These are phyloP conservation scores for Eristalis arbustorum DNA, from an alignment of 2,888 invertebrate genomes.

Conservation along the genomic window DNA sequence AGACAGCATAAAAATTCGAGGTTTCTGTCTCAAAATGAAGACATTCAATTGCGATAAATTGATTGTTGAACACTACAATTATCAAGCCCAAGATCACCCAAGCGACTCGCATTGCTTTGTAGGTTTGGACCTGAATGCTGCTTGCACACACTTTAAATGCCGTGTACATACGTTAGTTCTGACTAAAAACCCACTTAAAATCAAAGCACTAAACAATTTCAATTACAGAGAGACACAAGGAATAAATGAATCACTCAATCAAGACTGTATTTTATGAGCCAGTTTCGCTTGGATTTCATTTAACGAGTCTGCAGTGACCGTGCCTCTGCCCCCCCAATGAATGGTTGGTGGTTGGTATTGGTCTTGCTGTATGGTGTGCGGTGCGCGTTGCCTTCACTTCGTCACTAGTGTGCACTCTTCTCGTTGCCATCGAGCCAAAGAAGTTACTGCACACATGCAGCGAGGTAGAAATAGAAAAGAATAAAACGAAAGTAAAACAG, in stretches of 20 bases:
- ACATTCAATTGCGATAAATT: background rate
- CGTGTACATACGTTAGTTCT: background rate
- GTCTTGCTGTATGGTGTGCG: background rate
- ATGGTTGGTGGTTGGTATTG: no score
- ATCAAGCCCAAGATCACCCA: background rate
- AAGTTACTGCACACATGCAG: background rate
- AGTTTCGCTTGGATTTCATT: slow-evolving; percentile 38
- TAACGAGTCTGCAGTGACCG: slow-evolving; percentile 15
- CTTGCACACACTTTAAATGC: background rate
- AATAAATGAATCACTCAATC: slow-evolving; percentile 46
- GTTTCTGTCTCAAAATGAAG: background rate
- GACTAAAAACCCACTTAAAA: slow-evolving; percentile 17
- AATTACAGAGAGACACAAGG: slow-evolving; percentile 37
- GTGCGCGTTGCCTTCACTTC: background rate
- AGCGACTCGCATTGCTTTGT: background rate
- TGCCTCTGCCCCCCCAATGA: background rate
- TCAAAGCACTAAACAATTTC: slow-evolving; percentile 32
- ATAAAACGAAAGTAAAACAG: background rate
- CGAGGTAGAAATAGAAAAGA: background rate
- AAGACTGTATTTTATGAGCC: slow-evolving; percentile 29
- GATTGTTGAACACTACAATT: background rate
- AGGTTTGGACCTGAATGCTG: background rate
- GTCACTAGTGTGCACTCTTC: background rate
- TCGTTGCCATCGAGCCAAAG: background rate
- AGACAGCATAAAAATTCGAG: background rate